Base-by-base conservation (phyloP, 37 sponge, comb jelly and placozoan species). In the Beroe ovata region DNA sequence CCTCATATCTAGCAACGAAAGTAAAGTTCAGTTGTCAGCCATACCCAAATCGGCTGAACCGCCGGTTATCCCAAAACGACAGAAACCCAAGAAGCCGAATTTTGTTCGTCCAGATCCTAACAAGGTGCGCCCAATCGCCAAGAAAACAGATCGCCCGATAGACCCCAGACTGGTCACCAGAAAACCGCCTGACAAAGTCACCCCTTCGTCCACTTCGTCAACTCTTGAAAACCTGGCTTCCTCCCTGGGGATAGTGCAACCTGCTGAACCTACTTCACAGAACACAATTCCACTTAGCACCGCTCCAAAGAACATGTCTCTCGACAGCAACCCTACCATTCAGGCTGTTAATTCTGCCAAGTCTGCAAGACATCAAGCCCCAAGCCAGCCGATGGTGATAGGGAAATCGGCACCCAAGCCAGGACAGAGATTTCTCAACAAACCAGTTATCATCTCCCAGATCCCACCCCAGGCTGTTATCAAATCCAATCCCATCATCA, bases 11-110 rank as follows among this genome's bases (percentile, higher is more conserved):
- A 40, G 28, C 28, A 77, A 77, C 33, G 38, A 77, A 25, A 77
- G 54, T 16, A 77, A 77, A 54, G 84, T 77, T 40, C 84, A 77
- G 28, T 35, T 77, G 42, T 77, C 84, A 36, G 84, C 84, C 38
- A 42, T 42, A 20, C 42, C 42, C 8, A 77, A 42, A 40, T 19
- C 84, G 18, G n/a, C 8, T 23, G 28, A 21, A 2, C 84, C 84
- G 8, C 36, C 84, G 3, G 33, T 36, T 23, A 77, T n/a, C 11
- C 19, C 84, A 1, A 77, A 77, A 42, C 84, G 38, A 19, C 25
- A 16, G 28, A 42, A 39, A 16, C 84, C 84, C 22, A 39, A 41
- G 84, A 77, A 77, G 21, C 29, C 29, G 39, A 39, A 39, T 36
- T 39, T 77, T 40, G 23, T 40, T 25, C 84, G 36, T 4, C 84